phyloP scores from a whole-genome alignment of 2,888 invertebrate genomes.

The Polydrusus pterygomalis region DNA sequence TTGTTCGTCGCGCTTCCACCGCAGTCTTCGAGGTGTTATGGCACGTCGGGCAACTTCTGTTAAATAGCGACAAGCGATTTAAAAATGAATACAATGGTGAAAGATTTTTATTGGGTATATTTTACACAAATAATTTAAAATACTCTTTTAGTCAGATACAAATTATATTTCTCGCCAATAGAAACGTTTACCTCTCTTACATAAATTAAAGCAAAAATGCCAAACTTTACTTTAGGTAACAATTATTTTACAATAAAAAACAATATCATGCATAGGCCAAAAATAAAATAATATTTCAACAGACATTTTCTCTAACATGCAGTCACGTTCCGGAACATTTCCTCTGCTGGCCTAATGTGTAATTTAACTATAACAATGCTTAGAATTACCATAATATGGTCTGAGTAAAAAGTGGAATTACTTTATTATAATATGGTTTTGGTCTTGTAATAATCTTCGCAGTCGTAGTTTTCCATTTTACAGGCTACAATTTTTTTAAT shows the following conservation, averaged over 20 bases:
- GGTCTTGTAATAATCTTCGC: conserved; percentile 15
- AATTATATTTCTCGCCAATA: too few species aligned
- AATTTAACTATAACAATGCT: conserved; percentile 35
- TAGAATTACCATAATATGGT: neutral
- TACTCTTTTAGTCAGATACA: too few species aligned
- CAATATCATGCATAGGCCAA: neutral
- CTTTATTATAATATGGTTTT: conserved; percentile 5
- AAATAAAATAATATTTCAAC: conserved; percentile 28
- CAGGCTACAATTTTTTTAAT: neutral
- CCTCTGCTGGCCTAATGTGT: conserved; percentile 26
- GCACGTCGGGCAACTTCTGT: too few species aligned
- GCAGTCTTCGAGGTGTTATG: too few species aligned
- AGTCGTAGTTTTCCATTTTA: neutral
- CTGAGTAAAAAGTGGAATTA: conserved; percentile 11
- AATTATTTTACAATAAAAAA: neutral
- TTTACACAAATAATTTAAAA: too few species aligned
- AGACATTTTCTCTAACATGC: conserved; percentile 19
- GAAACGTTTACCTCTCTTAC: too few species aligned
- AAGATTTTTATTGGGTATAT: too few species aligned
- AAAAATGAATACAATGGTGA: too few species aligned
- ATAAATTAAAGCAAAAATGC: neutral
- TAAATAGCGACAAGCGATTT: too few species aligned
- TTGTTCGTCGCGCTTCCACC: too few species aligned
- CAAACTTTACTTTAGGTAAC: neutral
- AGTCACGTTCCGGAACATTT: conserved; percentile 47